These are phyloP conservation scores for Carassius auratus DNA, from an alignment of 2,113 vertebrate species.

Conservation along the genomic window DNA sequence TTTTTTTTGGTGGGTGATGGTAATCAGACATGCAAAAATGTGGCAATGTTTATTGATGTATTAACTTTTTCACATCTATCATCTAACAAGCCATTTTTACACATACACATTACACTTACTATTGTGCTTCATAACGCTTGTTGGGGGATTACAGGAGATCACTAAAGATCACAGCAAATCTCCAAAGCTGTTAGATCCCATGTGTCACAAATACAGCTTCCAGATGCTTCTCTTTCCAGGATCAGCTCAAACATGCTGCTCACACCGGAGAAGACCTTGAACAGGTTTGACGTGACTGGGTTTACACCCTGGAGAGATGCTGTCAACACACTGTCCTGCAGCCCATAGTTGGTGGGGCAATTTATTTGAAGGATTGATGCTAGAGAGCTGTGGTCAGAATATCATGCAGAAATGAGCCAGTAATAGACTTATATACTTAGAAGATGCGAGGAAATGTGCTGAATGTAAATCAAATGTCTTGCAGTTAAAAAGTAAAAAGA, in stretches of 20 bases:
- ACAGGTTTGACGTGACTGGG: background rate
- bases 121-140: too few relatives aligned
- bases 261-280: constrained; percentile 9
- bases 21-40: too few relatives aligned
- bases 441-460: background rate
- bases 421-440: background rate
- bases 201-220: constrained; percentile 20
- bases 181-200: background rate
- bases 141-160: too few relatives aligned
- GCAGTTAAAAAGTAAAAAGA: background rate
- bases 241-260: constrained; percentile 17
- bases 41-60: too few relatives aligned
- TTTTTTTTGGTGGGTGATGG: too few relatives aligned
- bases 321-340: constrained; percentile 4
- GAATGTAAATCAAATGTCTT: background rate
- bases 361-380: background rate
- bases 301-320: background rate
- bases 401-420: background rate
- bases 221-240: background rate
- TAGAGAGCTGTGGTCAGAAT: background rate
- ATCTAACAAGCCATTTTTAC: too few relatives aligned
- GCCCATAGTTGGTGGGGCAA: background rate
- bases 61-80: too few relatives aligned
- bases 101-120: too few relatives aligned
- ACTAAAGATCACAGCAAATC: too few relatives aligned